phyloP scores from a whole-genome alignment of 2,797 vertebrate genomes.

The Echiichthys vipera region DNA sequence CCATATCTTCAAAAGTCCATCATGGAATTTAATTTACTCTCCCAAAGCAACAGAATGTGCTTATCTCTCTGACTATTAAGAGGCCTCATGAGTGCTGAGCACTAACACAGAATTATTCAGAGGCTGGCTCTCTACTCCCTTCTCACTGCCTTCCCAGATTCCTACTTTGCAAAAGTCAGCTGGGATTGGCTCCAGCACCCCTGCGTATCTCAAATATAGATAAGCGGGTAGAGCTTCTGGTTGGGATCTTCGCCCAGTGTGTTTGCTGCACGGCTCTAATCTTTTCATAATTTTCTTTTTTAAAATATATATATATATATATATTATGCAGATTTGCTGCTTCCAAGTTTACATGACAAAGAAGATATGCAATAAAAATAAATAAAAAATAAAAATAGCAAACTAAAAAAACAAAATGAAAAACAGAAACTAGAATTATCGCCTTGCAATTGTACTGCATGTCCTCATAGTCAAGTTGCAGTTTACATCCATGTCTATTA shows the following conservation, averaged over 20 bases:
- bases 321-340: too few relatives aligned
- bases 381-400: too few relatives aligned
- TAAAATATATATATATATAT: too few relatives aligned
- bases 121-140: slow-evolving; percentile 7
- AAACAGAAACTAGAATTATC: too few relatives aligned
- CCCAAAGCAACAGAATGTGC: slow-evolving; percentile 42
- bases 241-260: not conserved
- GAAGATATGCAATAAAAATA: too few relatives aligned
- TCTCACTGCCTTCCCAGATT: slow-evolving; percentile 1
- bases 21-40: slow-evolving; percentile 51
- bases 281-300: too few relatives aligned
- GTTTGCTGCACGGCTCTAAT: not conserved
- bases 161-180: not conserved
- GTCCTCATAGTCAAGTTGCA: too few relatives aligned
- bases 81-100: slow-evolving; percentile 13
- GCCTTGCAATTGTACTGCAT: too few relatives aligned
- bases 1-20: slow-evolving; percentile 48
- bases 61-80: slow-evolving; percentile 50
- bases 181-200: not conserved
- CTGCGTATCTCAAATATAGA: not conserved
- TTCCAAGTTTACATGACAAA: too few relatives aligned
- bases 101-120: slow-evolving; percentile 23
- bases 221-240: not conserved
- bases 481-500: too few relatives aligned
- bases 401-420: too few relatives aligned